phyloP scores from a whole-genome alignment of 2,113 vertebrate genomes.

The Pelobates fuscus region DNA sequence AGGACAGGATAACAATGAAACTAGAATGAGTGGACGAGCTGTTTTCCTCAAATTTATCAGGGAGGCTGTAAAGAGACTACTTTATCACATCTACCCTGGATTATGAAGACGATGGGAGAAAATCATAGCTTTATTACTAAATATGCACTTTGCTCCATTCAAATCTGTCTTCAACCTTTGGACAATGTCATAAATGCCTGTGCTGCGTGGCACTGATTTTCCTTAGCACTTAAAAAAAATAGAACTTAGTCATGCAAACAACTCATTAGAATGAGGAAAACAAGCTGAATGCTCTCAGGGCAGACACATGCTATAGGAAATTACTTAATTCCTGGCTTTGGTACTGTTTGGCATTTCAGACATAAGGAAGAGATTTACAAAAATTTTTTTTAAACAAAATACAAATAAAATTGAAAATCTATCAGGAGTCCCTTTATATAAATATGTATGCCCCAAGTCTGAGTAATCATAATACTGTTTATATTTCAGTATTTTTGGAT shows the following conservation, averaged over 20 bases:
- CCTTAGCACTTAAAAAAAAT: slow-evolving; percentile 59
- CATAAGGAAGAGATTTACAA: too few relatives aligned
- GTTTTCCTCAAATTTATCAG: slow-evolving; percentile 59
- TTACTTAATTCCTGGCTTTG: too few relatives aligned
- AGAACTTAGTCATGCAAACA: slow-evolving; percentile 58
- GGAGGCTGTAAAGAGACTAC: slow-evolving; percentile 58
- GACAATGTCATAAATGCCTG: slow-evolving; percentile 63
- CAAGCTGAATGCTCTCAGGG: background rate
- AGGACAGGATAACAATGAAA: background rate
- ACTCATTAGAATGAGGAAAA: slow-evolving; percentile 25
- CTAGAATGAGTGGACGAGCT: slow-evolving; percentile 26
- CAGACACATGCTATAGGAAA: background rate
- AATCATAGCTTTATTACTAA: slow-evolving; percentile 56
- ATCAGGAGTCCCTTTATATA: too few relatives aligned
- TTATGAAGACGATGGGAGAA: slow-evolving; percentile 56
- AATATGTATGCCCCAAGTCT: too few relatives aligned
- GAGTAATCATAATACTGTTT: too few relatives aligned
- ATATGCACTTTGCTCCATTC: slow-evolving; percentile 65
- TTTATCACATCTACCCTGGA: slow-evolving; percentile 50
- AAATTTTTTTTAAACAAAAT: too few relatives aligned
- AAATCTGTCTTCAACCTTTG: slow-evolving; percentile 73
- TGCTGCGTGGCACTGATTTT: slow-evolving; percentile 65
- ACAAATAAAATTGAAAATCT: too few relatives aligned
- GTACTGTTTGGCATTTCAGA: too few relatives aligned
- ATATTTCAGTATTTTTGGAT: too few relatives aligned